phyloP scores from a whole-genome alignment of 2,113 vertebrate genomes.

The Sylvietta virens region DNA sequence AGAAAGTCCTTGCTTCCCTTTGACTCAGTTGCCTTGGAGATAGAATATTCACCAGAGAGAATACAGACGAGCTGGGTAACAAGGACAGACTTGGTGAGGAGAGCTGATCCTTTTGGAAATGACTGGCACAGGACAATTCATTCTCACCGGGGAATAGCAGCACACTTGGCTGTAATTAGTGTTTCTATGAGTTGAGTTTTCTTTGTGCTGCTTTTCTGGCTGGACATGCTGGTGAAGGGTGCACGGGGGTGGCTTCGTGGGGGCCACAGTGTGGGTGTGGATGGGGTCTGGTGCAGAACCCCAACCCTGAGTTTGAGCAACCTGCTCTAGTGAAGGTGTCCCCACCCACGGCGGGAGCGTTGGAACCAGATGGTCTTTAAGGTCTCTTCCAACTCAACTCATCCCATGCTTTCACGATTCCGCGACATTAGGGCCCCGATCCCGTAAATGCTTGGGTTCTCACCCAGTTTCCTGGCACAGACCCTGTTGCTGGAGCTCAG shows the following conservation, averaged over 20 bases:
- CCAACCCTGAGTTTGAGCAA: background rate
- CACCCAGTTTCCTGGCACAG: background rate
- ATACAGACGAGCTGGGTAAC: background rate
- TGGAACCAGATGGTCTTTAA: background rate
- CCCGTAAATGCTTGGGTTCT: background rate
- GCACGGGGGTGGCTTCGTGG: fast-evolving
- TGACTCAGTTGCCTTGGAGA: constrained; percentile 48
- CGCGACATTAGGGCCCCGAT: background rate
- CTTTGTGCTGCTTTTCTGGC: background rate
- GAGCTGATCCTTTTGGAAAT: background rate
- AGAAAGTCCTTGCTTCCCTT: constrained; percentile 41
- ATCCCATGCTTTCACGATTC: background rate
- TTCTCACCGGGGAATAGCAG: background rate
- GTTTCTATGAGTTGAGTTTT: background rate
- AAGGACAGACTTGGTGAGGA: background rate
- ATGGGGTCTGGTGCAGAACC: background rate
- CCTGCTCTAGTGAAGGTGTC: background rate
- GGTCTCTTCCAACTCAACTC: background rate
- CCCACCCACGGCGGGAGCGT: background rate
- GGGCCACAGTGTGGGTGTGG: background rate
- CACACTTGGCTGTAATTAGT: background rate
- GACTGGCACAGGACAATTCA: background rate
- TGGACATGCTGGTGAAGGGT: background rate
- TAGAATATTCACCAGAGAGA: background rate
- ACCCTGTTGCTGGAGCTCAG: background rate